phyloP scores from a whole-genome alignment of 1,140 invertebrate species.

The Tetramorium alpestre region DNA sequence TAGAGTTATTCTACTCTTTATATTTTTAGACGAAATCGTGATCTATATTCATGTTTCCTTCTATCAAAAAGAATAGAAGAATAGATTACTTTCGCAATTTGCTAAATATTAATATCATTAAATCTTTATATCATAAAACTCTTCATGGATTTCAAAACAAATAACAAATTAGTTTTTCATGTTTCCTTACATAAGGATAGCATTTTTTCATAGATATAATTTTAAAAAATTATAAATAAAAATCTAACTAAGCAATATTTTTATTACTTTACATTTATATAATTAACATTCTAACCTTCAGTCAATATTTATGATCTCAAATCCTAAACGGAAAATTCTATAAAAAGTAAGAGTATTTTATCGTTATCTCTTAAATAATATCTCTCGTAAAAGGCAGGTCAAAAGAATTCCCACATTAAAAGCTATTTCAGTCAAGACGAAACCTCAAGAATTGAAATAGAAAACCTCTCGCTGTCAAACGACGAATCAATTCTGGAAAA shows the following conservation, averaged over 20 bases:
- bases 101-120: too few species aligned
- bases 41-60: conserved; percentile 15
- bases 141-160: not conserved
- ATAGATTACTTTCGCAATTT: too few species aligned
- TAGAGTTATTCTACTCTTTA: conserved; percentile 74
- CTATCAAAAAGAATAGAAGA: too few species aligned
- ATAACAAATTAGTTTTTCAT: not conserved
- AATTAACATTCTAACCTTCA: not conserved
- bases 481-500: conserved; percentile 75
- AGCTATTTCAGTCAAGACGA: conserved; percentile 31
- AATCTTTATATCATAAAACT: not conserved
- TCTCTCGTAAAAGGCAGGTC: not conserved
- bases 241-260: not conserved
- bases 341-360: not conserved
- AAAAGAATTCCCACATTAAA: conserved; percentile 29
- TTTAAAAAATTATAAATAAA: not conserved
- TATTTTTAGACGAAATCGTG: conserved; percentile 77
- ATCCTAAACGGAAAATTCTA: not conserved
- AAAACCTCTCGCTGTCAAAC: conserved; percentile 79
- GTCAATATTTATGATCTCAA: not conserved
- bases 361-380: not conserved
- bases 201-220: not conserved
- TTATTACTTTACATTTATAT: not conserved
- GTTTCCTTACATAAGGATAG: not conserved
- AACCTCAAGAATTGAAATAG: conserved; percentile 70